Evolutionary conservation across 1,140 invertebrate genomes (phyloP), one percentile per base, ranked within the genome.

Genomic region (Teleopsis dalmanni): DNA sequence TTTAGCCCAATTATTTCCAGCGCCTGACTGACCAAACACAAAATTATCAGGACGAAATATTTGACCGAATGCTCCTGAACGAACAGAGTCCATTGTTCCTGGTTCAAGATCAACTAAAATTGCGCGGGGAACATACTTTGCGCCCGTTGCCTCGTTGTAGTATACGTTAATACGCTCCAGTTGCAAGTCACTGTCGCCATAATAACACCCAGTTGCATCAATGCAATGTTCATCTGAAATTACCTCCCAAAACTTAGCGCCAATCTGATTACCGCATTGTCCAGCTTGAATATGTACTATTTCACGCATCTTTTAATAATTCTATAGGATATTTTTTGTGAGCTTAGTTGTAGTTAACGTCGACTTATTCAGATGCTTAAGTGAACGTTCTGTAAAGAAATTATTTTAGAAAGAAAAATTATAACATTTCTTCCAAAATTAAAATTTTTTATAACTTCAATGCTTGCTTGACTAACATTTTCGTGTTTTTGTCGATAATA

Each of bases 211-310:
- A 50, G 85, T 87, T 38, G 88, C 87, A 72, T 91, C 88, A 58
- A 93, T 89, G 51, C 89, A 88, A 72, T 93, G 89, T 70, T 93
- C 89, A 62, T 91, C 89, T 41, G 87, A 90, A 53, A 92, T 91
- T 0, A 89, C 80, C 65, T 81, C 80, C 80, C 80, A 81, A 60
- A 81, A 81, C 72, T 81, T 90, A 45, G 85, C 81, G 57, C 87
- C 87, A 60, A 91, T 90, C 72, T 91, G 88, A 73, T 91, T 91
- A 51, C 88, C 88, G 73, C 88, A 92, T 66, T 91, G 87, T 48
- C 88, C 88, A 57, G 84, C 84, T 72, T 88, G 86, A 47, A 87
- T 74, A 71, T 87, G 84, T 47, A 87, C 82, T 53, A 87, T 87
- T 81, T 87, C 84, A 76, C 84, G 83, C 84, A 87, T 87, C 58